Percentiles rank a stretch among this genome's conserved stretches.
phyloP scores from a whole-genome alignment of 2,797 vertebrate species.

The Amblyraja radiata region DNA sequence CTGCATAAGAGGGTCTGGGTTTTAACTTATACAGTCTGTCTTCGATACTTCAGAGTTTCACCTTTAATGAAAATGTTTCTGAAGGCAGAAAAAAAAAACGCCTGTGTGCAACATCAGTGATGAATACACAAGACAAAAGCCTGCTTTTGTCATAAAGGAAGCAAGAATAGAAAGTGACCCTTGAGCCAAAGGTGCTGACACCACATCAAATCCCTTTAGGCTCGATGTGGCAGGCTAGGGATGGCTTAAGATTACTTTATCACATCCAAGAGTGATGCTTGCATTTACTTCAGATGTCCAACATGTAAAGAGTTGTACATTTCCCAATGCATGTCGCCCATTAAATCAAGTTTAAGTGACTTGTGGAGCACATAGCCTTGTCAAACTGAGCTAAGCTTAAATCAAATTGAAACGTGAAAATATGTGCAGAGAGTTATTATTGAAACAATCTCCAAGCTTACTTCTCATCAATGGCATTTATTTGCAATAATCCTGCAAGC shows the following conservation, averaged over 20 bases:
- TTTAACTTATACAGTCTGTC: slow-evolving; percentile 66
- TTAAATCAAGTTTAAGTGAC: slow-evolving; percentile 78
- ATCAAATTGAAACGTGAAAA: slow-evolving; percentile 36
- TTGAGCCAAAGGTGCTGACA: slow-evolving; percentile 93
- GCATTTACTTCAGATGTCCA: slow-evolving; percentile 72
- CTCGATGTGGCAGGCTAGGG: slow-evolving; percentile 79
- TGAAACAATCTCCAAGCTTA: slow-evolving; percentile 6
- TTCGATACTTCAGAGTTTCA: slow-evolving; percentile 60
- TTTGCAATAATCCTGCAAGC: slow-evolving; percentile 18
- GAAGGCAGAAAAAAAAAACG: slow-evolving; percentile 69
- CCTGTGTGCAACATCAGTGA: slow-evolving; percentile 62
- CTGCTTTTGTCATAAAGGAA: slow-evolving; percentile 78
- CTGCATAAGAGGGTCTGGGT: slow-evolving; percentile 64
- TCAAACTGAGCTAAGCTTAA: slow-evolving; percentile 42
- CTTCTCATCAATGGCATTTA: slow-evolving; percentile 33
- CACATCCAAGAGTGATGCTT: slow-evolving; percentile 76
- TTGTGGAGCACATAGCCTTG: slow-evolving; percentile 64
- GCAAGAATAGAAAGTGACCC: slow-evolving; percentile 86
- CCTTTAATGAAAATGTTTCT: slow-evolving; percentile 90
- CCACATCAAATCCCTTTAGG: slow-evolving; percentile 96
- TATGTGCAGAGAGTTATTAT: slow-evolving; percentile 18
- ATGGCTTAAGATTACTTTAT: slow-evolving; percentile 84
- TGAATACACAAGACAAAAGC: slow-evolving; percentile 69
- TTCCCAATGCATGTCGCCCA: slow-evolving; percentile 68
- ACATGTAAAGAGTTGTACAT: slow-evolving; percentile 63